Conservation (phyloP, 2,113 vertebrate genomes). For the Nycticryphes semicollaris region DNA sequence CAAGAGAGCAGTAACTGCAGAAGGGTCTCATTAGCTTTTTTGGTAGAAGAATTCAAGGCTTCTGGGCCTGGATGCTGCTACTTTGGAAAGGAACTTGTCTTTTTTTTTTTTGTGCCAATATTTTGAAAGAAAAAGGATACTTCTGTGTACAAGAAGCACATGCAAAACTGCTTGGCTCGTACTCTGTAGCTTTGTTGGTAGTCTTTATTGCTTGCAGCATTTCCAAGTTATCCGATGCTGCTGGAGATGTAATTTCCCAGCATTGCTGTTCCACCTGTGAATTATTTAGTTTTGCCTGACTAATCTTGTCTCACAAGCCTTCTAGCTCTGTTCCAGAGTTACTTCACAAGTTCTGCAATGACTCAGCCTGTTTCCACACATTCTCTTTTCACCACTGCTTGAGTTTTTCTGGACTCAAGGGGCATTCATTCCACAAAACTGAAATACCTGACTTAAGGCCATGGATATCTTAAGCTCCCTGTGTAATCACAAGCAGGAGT, state of each 20-base stretch:
- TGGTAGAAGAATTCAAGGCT: not conserved
- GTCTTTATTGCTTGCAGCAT: not conserved
- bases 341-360: not conserved
- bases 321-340: not conserved
- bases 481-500: not conserved
- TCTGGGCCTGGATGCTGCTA: not conserved
- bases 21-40: not conserved
- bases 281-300: constrained; percentile 3
- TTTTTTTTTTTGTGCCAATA: not conserved
- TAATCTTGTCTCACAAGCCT: not conserved
- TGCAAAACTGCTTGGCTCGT: not conserved
- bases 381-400: not conserved
- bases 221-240: not conserved
- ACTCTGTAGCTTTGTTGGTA: not conserved
- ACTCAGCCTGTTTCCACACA: not conserved
- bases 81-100: not conserved
- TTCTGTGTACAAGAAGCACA: not conserved
- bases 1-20: not conserved
- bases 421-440: not conserved
- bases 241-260: not conserved
- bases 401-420: not conserved
- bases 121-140: not conserved
- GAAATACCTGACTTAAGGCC: not conserved
- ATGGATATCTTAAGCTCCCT: not conserved
- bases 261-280: not conserved